Base-by-base conservation (phyloP, 2,888 invertebrate species). In the Dicyrtomina minuta region DNA sequence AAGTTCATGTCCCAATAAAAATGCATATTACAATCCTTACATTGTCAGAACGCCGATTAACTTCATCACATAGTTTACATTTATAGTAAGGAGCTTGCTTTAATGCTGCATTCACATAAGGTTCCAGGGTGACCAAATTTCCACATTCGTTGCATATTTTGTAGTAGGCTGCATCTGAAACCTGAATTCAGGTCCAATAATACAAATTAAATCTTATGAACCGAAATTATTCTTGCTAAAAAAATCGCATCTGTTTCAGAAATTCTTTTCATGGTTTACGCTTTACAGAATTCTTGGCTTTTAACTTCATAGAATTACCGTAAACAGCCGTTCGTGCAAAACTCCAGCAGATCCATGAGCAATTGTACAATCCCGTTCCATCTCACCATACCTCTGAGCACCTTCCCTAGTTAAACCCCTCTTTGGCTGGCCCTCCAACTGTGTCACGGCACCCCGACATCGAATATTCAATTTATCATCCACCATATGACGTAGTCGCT, bases 311-410 rank as follows among this genome's bases (percentile, higher is more conserved):
- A 49, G n/a, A 65, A 24, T 68, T 51, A 75, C 75, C 78, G 86
- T 86, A 79, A 87, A 87, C 22, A 87, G 81, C 27, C 87, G 79
- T 78, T 87, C 87, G 44, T 85, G 80, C 39, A 87, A 79, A 79
- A 87, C 86, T 81, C 86, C 85, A 3, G 86, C 84, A 10, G 86
- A 85, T 62, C 87, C 86, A 79, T 87, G 86, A 66, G 86, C 83
- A 75, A 87, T 86, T 79, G 86, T 86, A 81, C 86, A 87, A 81
- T 87, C 87, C 51, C 87, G 83, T 79, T 87, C 87, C 87, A 87
- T 87, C 80, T 87, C 87, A 65, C 87, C 87, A 79, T 87, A 87
- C 70, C 87, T 85, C 44, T 87, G 81, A 68, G 87, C 87, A 70
- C 87, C 87, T 79, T 87, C 87, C 72, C 85, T 82, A 39, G 86